Base-by-base conservation (phyloP, 23 tunicate species). In the Oikopleura vanhoeffeni region DNA sequence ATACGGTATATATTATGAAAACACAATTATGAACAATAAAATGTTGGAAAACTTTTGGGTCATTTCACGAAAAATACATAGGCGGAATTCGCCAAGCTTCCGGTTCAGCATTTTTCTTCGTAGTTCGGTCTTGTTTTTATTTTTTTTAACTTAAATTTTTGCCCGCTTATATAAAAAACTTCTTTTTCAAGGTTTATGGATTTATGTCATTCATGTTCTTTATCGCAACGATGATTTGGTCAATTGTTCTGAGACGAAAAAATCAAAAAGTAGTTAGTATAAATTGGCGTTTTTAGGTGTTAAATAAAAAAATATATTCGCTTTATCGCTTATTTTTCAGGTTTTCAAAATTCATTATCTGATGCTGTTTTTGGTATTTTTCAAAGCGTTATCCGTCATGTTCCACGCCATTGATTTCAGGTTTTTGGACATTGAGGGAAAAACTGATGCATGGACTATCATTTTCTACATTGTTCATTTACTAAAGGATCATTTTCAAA, bases 381-480 rank as follows among this genome's bases (percentile, higher is more conserved):
- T 90, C 76, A 93, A 93, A 71, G 98, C 85, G 24, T 85, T 93
- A 1, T 93, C 98, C 3, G 86, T 90, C 27, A 89, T 89, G 67
- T 93, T 93, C 57, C 98, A 93, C 83, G 86, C 98, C 1, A 79
- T 93, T 57, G 94, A 93, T 57, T 93, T 86, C 57, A 87, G 90
- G 49, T 93, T 86, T 76, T 89, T 93, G 40, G 90, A 91, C 0
- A 88, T 75, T 57, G 95, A 90, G 39, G 98, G 95, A 18, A 86
- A 82, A 71, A 85, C 89, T 39, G 98, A 93, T 83, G 90, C 98
- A 0, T 93, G 98, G 98, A 93, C 98, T 8, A 85, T 93, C 30
- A 93, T 93, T 28, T 93, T 88, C 41, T 93, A 93, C 87, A 87
- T 93, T 41, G 91, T 93, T 24, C 98, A 93, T 86, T 84, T 93